Evolutionary conservation across 2,797 vertebrate genomes (phyloP).

Genomic region (Spondyliosoma cantharus): DNA sequence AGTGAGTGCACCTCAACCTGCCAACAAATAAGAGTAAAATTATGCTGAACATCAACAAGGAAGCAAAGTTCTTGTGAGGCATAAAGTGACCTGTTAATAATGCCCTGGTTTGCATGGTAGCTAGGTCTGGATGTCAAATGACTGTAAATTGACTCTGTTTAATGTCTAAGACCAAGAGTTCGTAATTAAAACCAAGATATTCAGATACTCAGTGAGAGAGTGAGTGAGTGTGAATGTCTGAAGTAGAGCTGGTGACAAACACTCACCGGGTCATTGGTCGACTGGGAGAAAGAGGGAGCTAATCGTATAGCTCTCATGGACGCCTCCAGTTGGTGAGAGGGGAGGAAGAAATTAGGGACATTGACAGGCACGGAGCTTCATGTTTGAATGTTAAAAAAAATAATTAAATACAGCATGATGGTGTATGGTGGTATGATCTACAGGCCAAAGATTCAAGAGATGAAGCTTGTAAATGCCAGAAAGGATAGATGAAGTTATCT

Average conservation of each 20-base stretch:
- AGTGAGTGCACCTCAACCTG: neutral
- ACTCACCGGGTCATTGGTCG: slow-evolving; percentile 80
- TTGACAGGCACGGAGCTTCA: slow-evolving; percentile 82
- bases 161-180: neutral
- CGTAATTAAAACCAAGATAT: neutral
- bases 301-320: slow-evolving; percentile 90
- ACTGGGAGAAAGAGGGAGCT: slow-evolving; percentile 80
- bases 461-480: neutral
- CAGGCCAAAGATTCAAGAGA: neutral
- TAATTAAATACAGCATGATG: neutral
- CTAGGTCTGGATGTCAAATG: too few relatives aligned
- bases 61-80: neutral
- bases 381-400: slow-evolving; percentile 81
- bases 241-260: slow-evolving; percentile 12
- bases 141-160: neutral
- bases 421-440: neutral
- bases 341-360: slow-evolving; percentile 95
- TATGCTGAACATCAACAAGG: neutral
- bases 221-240: neutral
- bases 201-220: neutral
- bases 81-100: slow-evolving; percentile 6
- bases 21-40: slow-evolving; percentile 19
- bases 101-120: neutral
- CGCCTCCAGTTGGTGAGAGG: slow-evolving; percentile 90
- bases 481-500: neutral